Conservation (phyloP, 2,797 vertebrate genomes). For the Champsocephalus gunnari region DNA sequence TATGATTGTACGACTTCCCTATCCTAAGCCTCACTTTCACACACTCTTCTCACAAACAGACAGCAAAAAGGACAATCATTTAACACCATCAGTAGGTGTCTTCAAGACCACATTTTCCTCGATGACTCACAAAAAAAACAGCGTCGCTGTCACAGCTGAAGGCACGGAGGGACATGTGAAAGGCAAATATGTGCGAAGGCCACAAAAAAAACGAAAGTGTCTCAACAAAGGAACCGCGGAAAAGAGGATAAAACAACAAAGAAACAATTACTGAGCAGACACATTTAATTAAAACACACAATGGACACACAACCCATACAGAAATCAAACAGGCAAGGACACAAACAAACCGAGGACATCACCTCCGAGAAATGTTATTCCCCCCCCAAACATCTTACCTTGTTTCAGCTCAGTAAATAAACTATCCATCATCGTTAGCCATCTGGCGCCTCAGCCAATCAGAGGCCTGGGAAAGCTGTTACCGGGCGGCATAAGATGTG, state of each 20-base stretch:
- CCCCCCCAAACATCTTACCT: slow-evolving; percentile 47
- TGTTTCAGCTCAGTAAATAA: slow-evolving; percentile 79
- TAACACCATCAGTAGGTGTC: no score
- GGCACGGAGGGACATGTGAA: neutral
- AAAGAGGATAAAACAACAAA: neutral
- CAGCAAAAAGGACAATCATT: no score
- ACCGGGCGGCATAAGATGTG: slow-evolving; percentile 66
- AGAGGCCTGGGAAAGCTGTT: slow-evolving; percentile 70
- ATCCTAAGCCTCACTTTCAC: no score
- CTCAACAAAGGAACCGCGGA: neutral
- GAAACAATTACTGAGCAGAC: slow-evolving; percentile 1
- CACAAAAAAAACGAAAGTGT: neutral
- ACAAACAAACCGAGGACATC: slow-evolving; percentile 29
- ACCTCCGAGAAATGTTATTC: slow-evolving; percentile 23
- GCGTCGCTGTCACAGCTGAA: no score
- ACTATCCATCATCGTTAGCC: slow-evolving; percentile 79
- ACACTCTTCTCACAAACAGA: no score
- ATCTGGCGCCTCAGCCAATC: slow-evolving; percentile 68
- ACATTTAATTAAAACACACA: slow-evolving; percentile 34
- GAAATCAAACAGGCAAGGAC: slow-evolving; percentile 34
- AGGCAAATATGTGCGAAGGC: neutral
- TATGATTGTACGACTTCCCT: no score
- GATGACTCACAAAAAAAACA: no score
- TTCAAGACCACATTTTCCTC: no score
- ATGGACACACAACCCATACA: slow-evolving; percentile 22